Conservation (phyloP, 2,888 invertebrate species). For the Cantharis lateralis region DNA sequence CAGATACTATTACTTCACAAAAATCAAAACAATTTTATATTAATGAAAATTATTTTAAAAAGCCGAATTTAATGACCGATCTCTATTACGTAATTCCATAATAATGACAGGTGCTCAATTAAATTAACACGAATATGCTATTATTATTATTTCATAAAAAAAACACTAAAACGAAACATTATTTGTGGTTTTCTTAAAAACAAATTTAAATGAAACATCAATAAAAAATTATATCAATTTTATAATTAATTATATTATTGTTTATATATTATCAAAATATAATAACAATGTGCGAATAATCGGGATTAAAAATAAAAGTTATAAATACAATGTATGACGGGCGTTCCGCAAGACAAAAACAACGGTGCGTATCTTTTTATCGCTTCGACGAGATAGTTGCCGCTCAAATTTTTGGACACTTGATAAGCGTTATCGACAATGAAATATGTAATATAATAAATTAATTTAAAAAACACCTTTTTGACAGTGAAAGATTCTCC, state of each 20-base stretch:
- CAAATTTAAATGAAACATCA: neutral
- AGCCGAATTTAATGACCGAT: neutral
- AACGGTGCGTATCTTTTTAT: neutral
- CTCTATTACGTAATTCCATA: neutral
- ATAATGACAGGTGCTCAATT: neutral
- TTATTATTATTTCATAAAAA: neutral
- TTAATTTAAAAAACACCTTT: slow-evolving; percentile 5
- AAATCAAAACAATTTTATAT: slow-evolving; percentile 3
- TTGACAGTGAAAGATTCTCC: slow-evolving; percentile 25
- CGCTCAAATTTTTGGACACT: no score
- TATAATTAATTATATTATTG: neutral
- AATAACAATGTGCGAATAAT: neutral
- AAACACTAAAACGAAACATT: neutral
- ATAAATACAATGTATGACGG: neutral
- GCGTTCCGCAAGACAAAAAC: neutral
- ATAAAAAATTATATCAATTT: neutral
- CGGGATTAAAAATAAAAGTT: neutral
- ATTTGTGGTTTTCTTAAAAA: neutral
- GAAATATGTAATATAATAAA: neutral
- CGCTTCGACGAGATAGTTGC: neutral
- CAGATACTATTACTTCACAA: neutral
- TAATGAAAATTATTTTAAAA: slow-evolving; percentile 3
- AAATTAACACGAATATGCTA: neutral
- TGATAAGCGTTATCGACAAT: neutral
- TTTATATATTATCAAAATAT: neutral